phyloP scores from a whole-genome alignment of 2,113 vertebrate genomes.

The Rhynchopsitta pachyrhyncha region DNA sequence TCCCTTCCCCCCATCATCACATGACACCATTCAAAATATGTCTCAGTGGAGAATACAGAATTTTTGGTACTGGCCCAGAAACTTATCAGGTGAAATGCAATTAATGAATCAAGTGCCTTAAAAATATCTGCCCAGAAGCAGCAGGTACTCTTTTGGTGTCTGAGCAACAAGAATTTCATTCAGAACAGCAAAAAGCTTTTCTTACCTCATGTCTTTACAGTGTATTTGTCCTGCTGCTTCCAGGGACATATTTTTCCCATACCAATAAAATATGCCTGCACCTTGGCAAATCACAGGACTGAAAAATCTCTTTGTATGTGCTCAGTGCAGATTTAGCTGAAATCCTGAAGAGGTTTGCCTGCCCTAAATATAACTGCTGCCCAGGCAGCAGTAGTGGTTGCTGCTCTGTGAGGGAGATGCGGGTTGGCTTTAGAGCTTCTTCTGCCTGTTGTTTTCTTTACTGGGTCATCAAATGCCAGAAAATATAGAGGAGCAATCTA shows the following conservation, averaged over 20 bases:
- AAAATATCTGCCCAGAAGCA: conserved; percentile 63
- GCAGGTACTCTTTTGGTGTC: conserved; percentile 34
- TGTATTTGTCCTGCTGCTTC: not conserved
- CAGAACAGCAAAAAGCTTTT: conserved; percentile 14
- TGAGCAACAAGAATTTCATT: conserved; percentile 58
- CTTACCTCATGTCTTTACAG: not conserved
- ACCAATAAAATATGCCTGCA: not conserved
- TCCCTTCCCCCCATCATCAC: conserved; percentile 39
- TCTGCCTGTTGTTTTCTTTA: not conserved
- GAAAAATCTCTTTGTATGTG: not conserved
- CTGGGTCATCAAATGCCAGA: not conserved
- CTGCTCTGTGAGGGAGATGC: not conserved
- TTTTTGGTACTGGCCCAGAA: conserved; percentile 53
- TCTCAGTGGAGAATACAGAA: conserved; percentile 45
- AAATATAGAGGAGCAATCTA: not conserved
- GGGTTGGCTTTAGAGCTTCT: not conserved
- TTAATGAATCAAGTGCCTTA: conserved; percentile 63
- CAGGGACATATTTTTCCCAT: not conserved
- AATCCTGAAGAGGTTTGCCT: not conserved
- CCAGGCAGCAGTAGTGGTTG: not conserved
- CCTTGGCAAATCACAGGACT: not conserved
- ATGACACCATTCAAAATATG: conserved; percentile 37
- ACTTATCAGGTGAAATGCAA: conserved; percentile 63
- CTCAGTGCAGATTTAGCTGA: not conserved
- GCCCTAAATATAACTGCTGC: not conserved